Percentiles rank a stretch among this genome's conserved stretches.
Evolutionary conservation across 1,140 invertebrate species (phyloP).

Genomic region (Lethrus apterus): DNA sequence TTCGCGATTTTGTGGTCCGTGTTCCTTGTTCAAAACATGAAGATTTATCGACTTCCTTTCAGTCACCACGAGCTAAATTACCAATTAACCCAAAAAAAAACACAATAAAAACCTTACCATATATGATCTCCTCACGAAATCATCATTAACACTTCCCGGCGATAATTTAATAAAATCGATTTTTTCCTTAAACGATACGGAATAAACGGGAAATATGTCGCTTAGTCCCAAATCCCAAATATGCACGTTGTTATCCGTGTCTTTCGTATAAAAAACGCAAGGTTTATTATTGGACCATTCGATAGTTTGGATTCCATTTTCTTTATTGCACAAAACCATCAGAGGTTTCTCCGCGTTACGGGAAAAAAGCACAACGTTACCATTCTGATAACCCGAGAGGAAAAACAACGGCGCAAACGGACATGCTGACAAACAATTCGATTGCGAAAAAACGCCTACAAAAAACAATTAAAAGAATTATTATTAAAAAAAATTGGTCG

Average conservation of each 20-base stretch:
- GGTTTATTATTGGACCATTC: slow-evolving; percentile 37
- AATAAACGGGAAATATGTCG: slow-evolving; percentile 34
- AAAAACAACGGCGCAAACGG: slow-evolving; percentile 35
- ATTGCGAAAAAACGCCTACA: no score
- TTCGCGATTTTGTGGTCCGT: slow-evolving; percentile 23
- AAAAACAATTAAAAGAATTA: no score
- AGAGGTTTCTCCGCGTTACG: slow-evolving; percentile 27
- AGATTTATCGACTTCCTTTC: slow-evolving; percentile 20
- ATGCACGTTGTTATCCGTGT: slow-evolving; percentile 30
- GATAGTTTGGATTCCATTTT: slow-evolving; percentile 24
- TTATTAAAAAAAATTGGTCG: no score
- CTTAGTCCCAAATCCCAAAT: slow-evolving; percentile 37
- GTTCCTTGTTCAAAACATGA: slow-evolving; percentile 31
- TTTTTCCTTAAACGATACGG: slow-evolving; percentile 29
- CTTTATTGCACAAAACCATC: slow-evolving; percentile 27
- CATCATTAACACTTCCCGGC: slow-evolving; percentile 15
- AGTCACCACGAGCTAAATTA: slow-evolving; percentile 10
- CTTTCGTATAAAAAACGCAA: slow-evolving; percentile 35
- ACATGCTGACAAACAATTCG: slow-evolving; percentile 16
- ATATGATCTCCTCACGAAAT: slow-evolving; percentile 23
- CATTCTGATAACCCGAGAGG: slow-evolving; percentile 32
- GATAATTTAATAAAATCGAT: slow-evolving; percentile 32
- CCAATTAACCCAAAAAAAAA: not conserved
- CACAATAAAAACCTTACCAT: slow-evolving; percentile 34
- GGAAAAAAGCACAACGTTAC: slow-evolving; percentile 32